Base-by-base conservation (phyloP, 2,113 vertebrate species). In the Chrysemys picta region DNA sequence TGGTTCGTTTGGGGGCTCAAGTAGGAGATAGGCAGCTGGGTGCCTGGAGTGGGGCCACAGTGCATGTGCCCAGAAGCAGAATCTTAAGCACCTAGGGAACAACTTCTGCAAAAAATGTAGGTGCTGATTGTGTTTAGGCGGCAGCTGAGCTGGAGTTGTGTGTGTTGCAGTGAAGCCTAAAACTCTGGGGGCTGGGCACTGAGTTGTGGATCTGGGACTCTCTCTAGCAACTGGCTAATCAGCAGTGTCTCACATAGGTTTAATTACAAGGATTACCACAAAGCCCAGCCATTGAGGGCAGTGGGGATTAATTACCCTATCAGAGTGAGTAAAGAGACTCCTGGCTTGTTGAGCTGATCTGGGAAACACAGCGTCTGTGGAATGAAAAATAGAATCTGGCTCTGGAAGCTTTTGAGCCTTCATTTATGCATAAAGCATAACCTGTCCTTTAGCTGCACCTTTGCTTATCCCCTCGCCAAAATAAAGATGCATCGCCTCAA, bases 351-450 rank as follows among this genome's bases (percentile, higher is more conserved):
- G 42, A 24, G 38, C 72, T 76, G 72, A 45, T 76, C n/a, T 76
- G 38, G 38, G 38, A 45, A 12, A 76, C 9, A 45, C 21, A 45
- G 22, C 6, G 22, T 45, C 10, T 25, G 9, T 42, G 38, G 22
- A 13, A 76, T 45, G 42, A 69, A 45, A 45, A n/a, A 10, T 12
- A 45, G n/a, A 76, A 45, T 76, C 42, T 76, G 72, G n/a, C n/a
- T 42, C 21, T 42, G 35, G 22, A 42, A 76, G n/a, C 3, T 45
- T 42, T 25, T 45, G 3, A 42, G n/a, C 22, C 72, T 75, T 45
- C 38, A 75, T 42, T 75, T 75, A 42, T 21, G 38, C 38, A 75
- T 42, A 42, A 75, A 0, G 16, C 2, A 0, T 12, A 22, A 27
- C 5, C 7, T 4, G 24, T 25, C 75, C 35, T 10, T 17, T 24